Evolutionary conservation across 2,888 invertebrate species (phyloP), one percentile per base, ranked within the genome.

Genomic region (Conchocele bisecta): DNA sequence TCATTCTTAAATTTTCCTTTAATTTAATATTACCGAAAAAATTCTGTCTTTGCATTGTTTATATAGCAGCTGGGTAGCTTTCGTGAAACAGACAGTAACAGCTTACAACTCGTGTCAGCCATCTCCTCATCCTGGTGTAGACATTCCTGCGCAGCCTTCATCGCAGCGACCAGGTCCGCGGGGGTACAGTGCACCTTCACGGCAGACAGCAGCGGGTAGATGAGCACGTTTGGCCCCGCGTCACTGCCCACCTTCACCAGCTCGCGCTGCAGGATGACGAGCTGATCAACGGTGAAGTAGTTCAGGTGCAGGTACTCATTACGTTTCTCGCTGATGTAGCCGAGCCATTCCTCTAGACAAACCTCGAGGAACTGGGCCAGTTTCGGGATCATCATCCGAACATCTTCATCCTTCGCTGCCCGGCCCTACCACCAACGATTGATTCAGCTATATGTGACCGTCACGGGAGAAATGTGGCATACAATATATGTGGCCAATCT

Each of bases 271-370:
- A 89, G 79, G 26, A 86, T 81, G 5, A 89, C 86, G 15, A 89
- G 69, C 73, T 89, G 88, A 41, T 84, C 83, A 7, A 85, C 84
- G 7, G 86, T 86, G 75, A 77, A 88, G 67, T 79, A 78, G 64
- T 89, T 89, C 53, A 89, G 77, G n/a, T 78, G 75, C 11, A 68
- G 61, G 48, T 75, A 84, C 13, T 77, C 42, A 9, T 54, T 48
- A 22, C 88, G 61, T 42, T 83, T 78, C 2, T 74, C 39, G 4
- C 60, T 78, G 13, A 87, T 80, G 59, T 84, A 79, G 2, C 78
- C 20, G 11, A 79, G 50, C 88, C 88, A 88, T 26, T 81, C 79
- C 1, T 67, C 60, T 24, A 80, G 63, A 44, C 85, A 87, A 7
- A 54, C 42, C 33, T 87, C 86, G 66, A 87, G 72, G 57, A 85